Evolutionary conservation across 1,140 invertebrate species (phyloP).

Genomic region (Ruditapes philippinarum): DNA sequence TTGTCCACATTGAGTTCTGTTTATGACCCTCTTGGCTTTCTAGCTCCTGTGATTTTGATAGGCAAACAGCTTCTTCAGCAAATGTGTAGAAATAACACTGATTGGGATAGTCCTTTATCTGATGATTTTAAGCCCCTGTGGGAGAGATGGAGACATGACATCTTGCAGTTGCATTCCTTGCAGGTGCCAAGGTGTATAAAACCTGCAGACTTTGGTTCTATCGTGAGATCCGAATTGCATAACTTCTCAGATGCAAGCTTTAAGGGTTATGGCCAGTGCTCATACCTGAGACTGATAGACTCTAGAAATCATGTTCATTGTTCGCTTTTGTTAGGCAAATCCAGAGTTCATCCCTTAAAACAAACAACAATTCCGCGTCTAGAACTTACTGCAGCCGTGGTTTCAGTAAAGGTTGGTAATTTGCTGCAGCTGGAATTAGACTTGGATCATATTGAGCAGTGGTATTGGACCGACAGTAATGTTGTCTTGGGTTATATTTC

Average conservation of each 20-base stretch:
- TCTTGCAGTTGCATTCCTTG: not conserved
- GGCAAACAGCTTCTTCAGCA: conserved; percentile 72
- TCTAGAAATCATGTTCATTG: conserved; percentile 41
- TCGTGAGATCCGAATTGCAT: conserved; percentile 54
- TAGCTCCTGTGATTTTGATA: conserved; percentile 66
- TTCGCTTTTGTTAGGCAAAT: conserved; percentile 70
- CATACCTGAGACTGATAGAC: conserved; percentile 67
- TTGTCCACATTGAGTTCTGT: conserved; percentile 44
- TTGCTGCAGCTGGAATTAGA: conserved; percentile 61
- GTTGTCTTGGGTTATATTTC: conserved; percentile 48
- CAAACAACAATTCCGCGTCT: conserved; percentile 56
- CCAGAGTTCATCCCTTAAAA: conserved; percentile 63
- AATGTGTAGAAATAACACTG: conserved; percentile 54
- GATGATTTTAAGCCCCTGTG: conserved; percentile 24
- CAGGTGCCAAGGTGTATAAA: conserved; percentile 57
- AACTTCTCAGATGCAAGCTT: conserved; percentile 75
- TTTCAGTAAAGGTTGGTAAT: conserved; percentile 52
- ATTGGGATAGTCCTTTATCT: conserved; percentile 63
- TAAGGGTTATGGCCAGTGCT: conserved; percentile 70
- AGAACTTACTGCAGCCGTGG: conserved; percentile 50
- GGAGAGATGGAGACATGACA: conserved; percentile 54
- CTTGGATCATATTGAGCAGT: not conserved
- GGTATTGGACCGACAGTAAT: conserved; percentile 51
- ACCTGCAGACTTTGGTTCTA: conserved; percentile 64
- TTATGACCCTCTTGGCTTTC: conserved; percentile 71